Percentiles rank a stretch among this genome's conserved stretches.
These are phyloP conservation scores for Brachionus manjavacas DNA, from an alignment of 1,140 invertebrate genomes.

Conservation along the genomic window DNA sequence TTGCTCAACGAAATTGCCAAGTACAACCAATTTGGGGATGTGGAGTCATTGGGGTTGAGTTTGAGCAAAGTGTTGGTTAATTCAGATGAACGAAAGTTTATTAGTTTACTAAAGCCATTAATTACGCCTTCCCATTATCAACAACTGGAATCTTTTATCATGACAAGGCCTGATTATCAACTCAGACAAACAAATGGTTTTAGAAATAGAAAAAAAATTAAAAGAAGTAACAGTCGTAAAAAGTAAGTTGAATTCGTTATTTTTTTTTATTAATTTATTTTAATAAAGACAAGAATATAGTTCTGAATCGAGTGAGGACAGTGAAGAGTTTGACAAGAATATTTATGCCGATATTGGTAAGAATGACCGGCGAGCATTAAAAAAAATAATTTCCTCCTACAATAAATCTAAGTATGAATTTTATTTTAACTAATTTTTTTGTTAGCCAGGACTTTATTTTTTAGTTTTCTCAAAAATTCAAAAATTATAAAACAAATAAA, in stretches of 20 bases:
- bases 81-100: background rate
- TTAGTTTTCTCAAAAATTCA: too few species aligned
- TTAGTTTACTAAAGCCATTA: background rate
- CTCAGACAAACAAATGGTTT: background rate
- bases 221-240: background rate
- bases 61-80: background rate
- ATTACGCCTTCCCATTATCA: background rate
- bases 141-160: background rate
- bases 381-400: background rate
- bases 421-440: background rate
- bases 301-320: background rate
- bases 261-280: background rate
- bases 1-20: background rate
- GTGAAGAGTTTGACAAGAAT: background rate
- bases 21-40: background rate
- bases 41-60: background rate
- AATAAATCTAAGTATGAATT: background rate
- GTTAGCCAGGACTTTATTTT: too few species aligned
- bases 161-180: background rate
- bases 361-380: background rate
- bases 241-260: background rate
- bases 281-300: background rate
- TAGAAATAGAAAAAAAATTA: background rate
- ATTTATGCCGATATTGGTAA: background rate
- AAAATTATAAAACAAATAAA: too few species aligned